Percentiles rank a stretch among this genome's conserved stretches.
phyloP scores from a whole-genome alignment of 2,888 invertebrate species.

The Alviniconcha strummeri region DNA sequence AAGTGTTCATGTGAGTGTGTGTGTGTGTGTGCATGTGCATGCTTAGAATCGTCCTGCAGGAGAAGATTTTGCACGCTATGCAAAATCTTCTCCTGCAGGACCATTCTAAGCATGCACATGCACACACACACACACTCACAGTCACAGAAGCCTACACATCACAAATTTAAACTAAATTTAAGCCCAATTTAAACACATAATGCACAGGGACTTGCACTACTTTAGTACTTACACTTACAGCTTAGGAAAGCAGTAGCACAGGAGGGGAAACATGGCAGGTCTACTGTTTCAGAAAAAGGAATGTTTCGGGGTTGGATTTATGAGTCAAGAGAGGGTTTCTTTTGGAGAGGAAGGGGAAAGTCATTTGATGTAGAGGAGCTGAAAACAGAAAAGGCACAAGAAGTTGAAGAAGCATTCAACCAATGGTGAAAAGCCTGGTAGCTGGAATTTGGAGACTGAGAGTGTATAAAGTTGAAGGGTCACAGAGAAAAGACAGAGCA shows the following conservation, averaged over 20 bases:
- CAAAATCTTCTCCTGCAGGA: neutral
- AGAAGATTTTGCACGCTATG: neutral
- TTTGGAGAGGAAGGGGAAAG: too few relatives aligned
- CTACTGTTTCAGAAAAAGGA: neutral
- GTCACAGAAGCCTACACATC: neutral
- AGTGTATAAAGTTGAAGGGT: too few relatives aligned
- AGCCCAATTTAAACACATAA: neutral
- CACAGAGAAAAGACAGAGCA: too few relatives aligned
- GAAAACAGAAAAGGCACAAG: too few relatives aligned
- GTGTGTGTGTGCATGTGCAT: conserved; percentile 4
- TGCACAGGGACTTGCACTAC: neutral
- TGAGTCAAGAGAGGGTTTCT: too few relatives aligned
- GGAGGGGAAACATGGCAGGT: neutral
- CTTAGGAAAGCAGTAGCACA: too few relatives aligned
- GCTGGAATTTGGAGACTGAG: too few relatives aligned
- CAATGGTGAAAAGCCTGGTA: too few relatives aligned
- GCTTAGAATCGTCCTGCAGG: neutral
- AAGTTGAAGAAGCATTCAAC: too few relatives aligned
- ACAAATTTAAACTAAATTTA: neutral
- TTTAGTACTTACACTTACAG: neutral
- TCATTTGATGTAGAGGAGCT: too few relatives aligned
- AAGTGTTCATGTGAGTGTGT: neutral
- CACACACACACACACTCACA: neutral
- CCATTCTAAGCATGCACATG: neutral
- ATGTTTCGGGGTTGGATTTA: neutral